phyloP scores from a whole-genome alignment of 2,113 vertebrate genomes.

The crab-eating macaque (Macaca fascicularis) region DNA sequence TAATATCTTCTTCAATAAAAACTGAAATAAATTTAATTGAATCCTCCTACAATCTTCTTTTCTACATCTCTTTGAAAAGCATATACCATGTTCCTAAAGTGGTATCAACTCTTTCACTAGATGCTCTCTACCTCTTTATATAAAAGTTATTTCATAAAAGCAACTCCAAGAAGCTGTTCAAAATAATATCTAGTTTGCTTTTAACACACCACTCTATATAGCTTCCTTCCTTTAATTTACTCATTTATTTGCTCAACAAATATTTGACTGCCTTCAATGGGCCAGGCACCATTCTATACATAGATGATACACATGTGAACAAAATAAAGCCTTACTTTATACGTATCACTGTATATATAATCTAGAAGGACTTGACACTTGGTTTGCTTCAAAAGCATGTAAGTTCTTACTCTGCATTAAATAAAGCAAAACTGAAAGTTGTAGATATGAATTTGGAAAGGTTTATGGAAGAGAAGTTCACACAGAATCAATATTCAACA shows the following conservation, averaged over 20 bases:
- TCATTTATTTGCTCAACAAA: conserved; percentile 27
- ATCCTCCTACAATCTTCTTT: conserved; percentile 38
- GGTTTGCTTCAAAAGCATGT: conserved; percentile 9
- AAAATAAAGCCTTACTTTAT: neutral
- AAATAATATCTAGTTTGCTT: conserved; percentile 38
- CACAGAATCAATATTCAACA: neutral
- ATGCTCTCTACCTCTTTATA: neutral
- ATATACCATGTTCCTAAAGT: conserved; percentile 1
- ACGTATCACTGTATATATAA: neutral
- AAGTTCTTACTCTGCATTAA: neutral
- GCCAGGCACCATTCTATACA: neutral
- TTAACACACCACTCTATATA: neutral
- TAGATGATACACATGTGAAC: neutral
- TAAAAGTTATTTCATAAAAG: conserved; percentile 39
- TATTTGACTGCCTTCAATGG: conserved; percentile 21
- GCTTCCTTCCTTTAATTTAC: neutral
- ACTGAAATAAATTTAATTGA: conserved; percentile 34
- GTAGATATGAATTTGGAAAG: neutral
- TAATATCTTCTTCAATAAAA: conserved; percentile 29
- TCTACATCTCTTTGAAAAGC: neutral
- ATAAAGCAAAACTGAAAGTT: conserved; percentile 27
- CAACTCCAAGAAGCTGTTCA: neutral
- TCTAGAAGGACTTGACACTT: neutral
- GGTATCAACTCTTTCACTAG: neutral
- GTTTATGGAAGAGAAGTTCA: neutral